Percentiles rank a stretch among this genome's conserved stretches.
Conservation (phyloP, 1,140 invertebrate genomes). For the Heliconius eleuchia region DNA sequence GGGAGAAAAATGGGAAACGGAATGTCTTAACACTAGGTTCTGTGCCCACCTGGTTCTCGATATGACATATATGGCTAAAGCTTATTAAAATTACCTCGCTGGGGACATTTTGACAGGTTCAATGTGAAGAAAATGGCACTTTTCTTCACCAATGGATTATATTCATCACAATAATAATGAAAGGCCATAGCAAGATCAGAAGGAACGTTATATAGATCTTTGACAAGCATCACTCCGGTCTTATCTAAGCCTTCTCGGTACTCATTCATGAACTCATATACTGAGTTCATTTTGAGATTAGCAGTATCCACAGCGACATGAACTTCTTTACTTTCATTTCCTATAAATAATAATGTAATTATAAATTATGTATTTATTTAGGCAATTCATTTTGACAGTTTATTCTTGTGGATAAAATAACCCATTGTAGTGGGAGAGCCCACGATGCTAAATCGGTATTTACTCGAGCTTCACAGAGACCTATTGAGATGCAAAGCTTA, state of each 20-base stretch:
- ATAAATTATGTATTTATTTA: background rate
- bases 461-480: no score
- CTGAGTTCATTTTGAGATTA: conserved; percentile 56
- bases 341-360: conserved; percentile 45
- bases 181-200: conserved; percentile 78
- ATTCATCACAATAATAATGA: conserved; percentile 81
- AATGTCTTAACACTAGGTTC: no score
- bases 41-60: no score
- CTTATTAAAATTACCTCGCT: background rate
- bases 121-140: conserved; percentile 81
- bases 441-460: no score
- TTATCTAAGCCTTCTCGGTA: conserved; percentile 57
- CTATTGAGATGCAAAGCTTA: no score
- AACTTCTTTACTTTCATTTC: conserved; percentile 52
- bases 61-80: no score
- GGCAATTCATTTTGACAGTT: no score
- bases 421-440: no score
- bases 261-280: conserved; percentile 68
- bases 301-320: conserved; percentile 51
- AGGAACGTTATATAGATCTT: conserved; percentile 72
- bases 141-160: conserved; percentile 73
- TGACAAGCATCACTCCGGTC: conserved; percentile 74
- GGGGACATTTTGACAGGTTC: conserved; percentile 59
- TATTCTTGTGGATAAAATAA: no score
- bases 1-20: no score